phyloP scores from a whole-genome alignment of 2,113 vertebrate species.

The Xenopus tropicalis region UCB_Xtro_10.0 CM004445.2:60730501-60731000 shows the following conservation, averaged over 20 bases:
- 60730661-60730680: conserved; percentile 54
- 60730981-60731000: not conserved
- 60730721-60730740: conserved; percentile 50
- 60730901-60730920: conserved; percentile 45
- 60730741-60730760: conserved; percentile 58
- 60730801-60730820: conserved; percentile 60
- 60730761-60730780: conserved; percentile 58
- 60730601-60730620: too few relatives aligned
- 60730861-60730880: conserved; percentile 60
- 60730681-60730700: conserved; percentile 40
- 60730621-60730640: too few relatives aligned
- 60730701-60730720: conserved; percentile 54
- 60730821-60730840: conserved; percentile 59
- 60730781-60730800: conserved; percentile 63
- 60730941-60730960: conserved; percentile 6
- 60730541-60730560: too few relatives aligned
- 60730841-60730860: conserved; percentile 60
- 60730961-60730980: not conserved
- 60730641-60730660: not conserved
- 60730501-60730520: too few relatives aligned
- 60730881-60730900: conserved; percentile 58
- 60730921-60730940: conserved; percentile 26
- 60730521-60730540: too few relatives aligned
- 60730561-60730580: too few relatives aligned
- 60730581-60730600: too few relatives aligned